Base-by-base conservation (phyloP, 2,113 vertebrate genomes). In the Butastur rufipennis region DNA sequence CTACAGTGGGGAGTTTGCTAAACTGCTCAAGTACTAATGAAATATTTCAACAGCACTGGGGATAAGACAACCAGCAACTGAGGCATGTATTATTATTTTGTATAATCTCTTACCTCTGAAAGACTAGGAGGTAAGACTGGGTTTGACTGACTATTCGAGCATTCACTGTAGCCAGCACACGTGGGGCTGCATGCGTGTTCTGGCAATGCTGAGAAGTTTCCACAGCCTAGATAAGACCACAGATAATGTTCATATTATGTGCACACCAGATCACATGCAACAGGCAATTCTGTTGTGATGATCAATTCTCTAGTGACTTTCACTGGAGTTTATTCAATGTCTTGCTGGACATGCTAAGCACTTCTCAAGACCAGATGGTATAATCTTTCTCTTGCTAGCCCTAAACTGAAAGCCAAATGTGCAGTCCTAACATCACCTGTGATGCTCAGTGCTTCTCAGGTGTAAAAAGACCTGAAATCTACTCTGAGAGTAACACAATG, bases 291-390 rank as follows among this genome's bases (percentile, higher is more conserved):
- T 38, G n/a, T 20, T 75, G 65, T 0, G 0, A 55, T 42, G 65
- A 62, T 47, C 68, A 45, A 0, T 38, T 75, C 84, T 90, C 55
- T 43, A 34, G 32, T 17, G 65, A 91, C 56, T 29, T 67, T 62
- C 50, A 58, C 52, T 94, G 87, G 73, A 91, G 20, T 85, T 87
- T 59, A 79, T 89, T 90, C 81, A 95, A 36, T 40, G 36, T 55
- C 92, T 88, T 94, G 70, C 74, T 93, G 78, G 70, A 93, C 70
- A 94, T 91, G 70, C 85, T 95, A 90, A 92, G 92, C 78, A 79
- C 74, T 93, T 94, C 90, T 94, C 61, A 50, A 81, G 73, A 84
- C 88, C 88, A 88, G 91, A 85, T 82, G 90, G 90, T 32, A 85
- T 29, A 85, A 87, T 65, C 52, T n/a, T 91, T 71, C 66, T 85